phyloP scores from a whole-genome alignment of 2,888 invertebrate species.

The Lasiommata megera region DNA sequence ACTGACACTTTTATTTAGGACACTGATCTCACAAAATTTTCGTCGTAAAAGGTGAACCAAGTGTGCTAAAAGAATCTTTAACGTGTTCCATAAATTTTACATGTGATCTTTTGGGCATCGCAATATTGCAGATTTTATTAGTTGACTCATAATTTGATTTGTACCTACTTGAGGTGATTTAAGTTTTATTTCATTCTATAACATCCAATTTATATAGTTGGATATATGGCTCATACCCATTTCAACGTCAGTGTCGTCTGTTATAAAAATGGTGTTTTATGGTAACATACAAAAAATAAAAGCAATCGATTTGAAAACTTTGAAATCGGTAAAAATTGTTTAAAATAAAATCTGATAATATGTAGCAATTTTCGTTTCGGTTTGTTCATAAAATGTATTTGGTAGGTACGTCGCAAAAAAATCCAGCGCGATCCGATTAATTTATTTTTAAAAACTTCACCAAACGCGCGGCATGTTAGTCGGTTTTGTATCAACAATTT shows the following conservation, averaged over 20 bases:
- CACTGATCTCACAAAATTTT: neutral
- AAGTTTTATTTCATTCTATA: neutral
- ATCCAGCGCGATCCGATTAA: conserved; percentile 1
- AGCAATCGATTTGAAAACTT: too few relatives aligned
- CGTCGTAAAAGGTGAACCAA: neutral
- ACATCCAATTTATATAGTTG: too few relatives aligned
- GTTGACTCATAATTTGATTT: neutral
- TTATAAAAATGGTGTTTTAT: too few relatives aligned
- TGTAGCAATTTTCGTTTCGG: neutral
- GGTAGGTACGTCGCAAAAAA: neutral
- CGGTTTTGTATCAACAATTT: conserved; percentile 3
- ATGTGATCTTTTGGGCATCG: neutral
- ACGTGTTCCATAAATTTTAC: neutral
- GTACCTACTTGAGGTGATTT: neutral
- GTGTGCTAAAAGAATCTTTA: neutral
- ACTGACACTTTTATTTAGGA: neutral
- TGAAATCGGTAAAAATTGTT: too few relatives aligned
- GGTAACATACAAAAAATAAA: too few relatives aligned
- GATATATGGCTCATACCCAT: too few relatives aligned
- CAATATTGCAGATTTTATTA: neutral
- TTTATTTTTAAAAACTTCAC: conserved; percentile 2
- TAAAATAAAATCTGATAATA: too few relatives aligned
- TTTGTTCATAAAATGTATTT: too few relatives aligned
- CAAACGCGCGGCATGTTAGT: neutral
- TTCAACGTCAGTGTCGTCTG: too few relatives aligned